Base-by-base conservation (phyloP, 2,888 invertebrate species). In the Hybos culiciformis region DNA sequence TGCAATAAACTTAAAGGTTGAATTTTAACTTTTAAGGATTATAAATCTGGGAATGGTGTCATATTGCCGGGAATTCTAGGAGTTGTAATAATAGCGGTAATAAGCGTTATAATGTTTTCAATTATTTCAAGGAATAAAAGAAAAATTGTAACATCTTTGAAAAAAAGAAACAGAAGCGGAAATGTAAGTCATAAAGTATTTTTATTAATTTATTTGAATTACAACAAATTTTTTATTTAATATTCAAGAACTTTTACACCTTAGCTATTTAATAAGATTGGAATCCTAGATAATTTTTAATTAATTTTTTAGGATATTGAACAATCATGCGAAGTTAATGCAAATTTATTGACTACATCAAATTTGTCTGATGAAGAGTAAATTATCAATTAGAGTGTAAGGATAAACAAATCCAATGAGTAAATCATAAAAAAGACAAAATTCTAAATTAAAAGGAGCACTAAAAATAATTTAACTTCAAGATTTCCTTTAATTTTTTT, bases 1-100 rank as follows among this genome's bases (percentile, higher is more conserved):
- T n/a, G n/a, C n/a, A n/a, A n/a, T n/a, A n/a, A n/a, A n/a, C n/a
- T n/a, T n/a, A n/a, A n/a, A n/a, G n/a, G n/a, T n/a, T n/a, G n/a
- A n/a, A 11, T 17, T 11, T n/a, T 19, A 20, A 38, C 37, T n/a
- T 45, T 45, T n/a, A 59, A 76, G 76, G 73, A 72, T 39, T 75
- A 75, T 58, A 71, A 73, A 41, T 68, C 71, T 20, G 71, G 73
- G 45, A 75, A 75, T 58, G 75, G 75, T 56, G 62, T 76, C 47
- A 58, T 77, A 42, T 61, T 76, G 50, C 75, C 76, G 44, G 65
- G 67, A 14, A 57, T 68, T 37, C 54, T 68, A 39, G 56, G 67
- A 61, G 59, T 64, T 66, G 59, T 70, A 64, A 51, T 74, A 65
- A 48, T 72, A 68, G 46, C 66, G 66, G 54, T 73, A 66, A 45